phyloP scores from a whole-genome alignment of 2,888 invertebrate genomes.

The Drosophila dives region DNA sequence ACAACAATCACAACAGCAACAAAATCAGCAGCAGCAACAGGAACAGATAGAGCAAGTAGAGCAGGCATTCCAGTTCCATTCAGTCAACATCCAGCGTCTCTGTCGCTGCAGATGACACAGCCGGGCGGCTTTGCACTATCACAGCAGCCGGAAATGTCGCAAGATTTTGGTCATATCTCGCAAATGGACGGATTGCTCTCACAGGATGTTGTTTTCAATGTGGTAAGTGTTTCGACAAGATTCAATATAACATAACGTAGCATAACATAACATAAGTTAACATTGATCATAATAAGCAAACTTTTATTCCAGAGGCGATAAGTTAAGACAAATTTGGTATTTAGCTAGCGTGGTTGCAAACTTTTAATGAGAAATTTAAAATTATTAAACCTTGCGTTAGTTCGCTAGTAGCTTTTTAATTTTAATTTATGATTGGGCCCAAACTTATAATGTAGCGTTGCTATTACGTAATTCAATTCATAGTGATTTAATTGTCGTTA shows the following conservation, averaged over 20 bases:
- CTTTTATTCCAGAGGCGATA: background rate
- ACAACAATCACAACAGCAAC: conserved; percentile 1
- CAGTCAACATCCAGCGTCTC: conserved; percentile 87
- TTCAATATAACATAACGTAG: background rate
- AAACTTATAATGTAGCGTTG: background rate
- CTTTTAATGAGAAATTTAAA: background rate
- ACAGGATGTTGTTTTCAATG: conserved; percentile 88
- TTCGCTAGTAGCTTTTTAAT: background rate
- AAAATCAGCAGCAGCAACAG: conserved; percentile 6
- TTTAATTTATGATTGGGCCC: background rate
- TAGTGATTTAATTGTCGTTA: background rate
- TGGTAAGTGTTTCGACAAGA: conserved; percentile 66
- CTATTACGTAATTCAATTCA: background rate
- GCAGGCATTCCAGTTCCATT: conserved; percentile 85
- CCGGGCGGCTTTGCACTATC: conserved; percentile 88
- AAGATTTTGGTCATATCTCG: conserved; percentile 86
- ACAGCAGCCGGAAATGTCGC: conserved; percentile 87
- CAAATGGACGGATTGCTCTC: conserved; percentile 98
- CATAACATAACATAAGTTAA: background rate
- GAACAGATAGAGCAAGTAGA: conserved; percentile 7
- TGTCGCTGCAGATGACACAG: conserved; percentile 91
- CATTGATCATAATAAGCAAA: background rate
- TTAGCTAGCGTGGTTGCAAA: background rate
- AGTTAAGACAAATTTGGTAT: background rate
- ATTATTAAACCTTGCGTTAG: background rate